Base-by-base conservation (phyloP, 2,113 vertebrate species). In the Melanotaenia duboulayi region DNA sequence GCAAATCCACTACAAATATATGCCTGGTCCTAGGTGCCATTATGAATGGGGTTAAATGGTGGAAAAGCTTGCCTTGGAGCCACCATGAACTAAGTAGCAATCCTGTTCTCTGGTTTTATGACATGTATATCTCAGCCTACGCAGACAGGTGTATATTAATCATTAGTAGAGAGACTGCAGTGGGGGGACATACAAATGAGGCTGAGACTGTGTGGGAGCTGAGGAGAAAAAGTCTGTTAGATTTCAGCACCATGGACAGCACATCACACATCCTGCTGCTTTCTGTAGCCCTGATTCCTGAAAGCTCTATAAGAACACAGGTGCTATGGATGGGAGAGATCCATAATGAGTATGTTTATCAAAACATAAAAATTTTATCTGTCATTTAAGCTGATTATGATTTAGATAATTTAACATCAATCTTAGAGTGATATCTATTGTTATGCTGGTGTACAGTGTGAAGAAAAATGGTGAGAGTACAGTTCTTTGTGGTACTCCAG, bases 231-330 rank as follows among this genome's bases (percentile, higher is more conserved):
- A 42, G 23, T 35, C 42, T 58, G 42, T 39, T 65, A 66, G 62
- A 50, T 74, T 91, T 93, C 92, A 93, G 93, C 56, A 93, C 92
- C 92, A 88, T 39, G 91, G 91, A 93, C 88, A 93, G 90, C 85
- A 64, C 60, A 61, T 20, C 52, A 37, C 51, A 69, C 4, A 2
- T 2, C 40, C 46, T 19, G 32, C 14, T 11, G 17, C n/a, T 16
- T 66, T 22, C 32, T 68, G 48, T 24, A 16, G n/a, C 50, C 7
- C 22, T 0, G n/a, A 28, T 2, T 2, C 3, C 46, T 61, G 1
- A 16, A 0, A 57, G 8, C 22, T 39, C 19, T 3, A n/a, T 3
- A n/a, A 68, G 32, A 3, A 35, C 4, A 74, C 12, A 2, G 32
- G 11, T 19, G 2, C 2, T n/a, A 10, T 48, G 13, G 42, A 37